A percentile compares a stretch with the other conserved stretches of the same genome.
phyloP scores from a whole-genome alignment of 2,888 invertebrate genomes.

The Corythucha ciliata region DNA sequence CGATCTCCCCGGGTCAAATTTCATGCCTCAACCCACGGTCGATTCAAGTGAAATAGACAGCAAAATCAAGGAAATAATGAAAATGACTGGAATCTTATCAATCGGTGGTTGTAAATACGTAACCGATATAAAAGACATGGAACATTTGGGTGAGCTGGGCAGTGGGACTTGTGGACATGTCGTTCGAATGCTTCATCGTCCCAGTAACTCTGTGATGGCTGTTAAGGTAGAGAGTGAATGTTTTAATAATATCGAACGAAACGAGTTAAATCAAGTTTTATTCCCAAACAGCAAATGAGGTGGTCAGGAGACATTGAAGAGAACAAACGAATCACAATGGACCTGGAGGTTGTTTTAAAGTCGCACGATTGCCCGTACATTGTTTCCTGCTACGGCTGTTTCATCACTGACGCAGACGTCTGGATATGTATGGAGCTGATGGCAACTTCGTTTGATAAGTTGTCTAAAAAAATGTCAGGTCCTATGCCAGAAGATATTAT shows the following conservation, averaged over 20 bases:
- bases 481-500: conserved; percentile 94
- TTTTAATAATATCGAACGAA: neutral
- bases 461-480: conserved; percentile 71
- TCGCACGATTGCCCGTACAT: conserved; percentile 96
- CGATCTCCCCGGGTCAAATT: conserved; percentile 48
- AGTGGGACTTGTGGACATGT: conserved; percentile 97
- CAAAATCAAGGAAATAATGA: conserved; percentile 84
- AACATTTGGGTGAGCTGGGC: conserved; percentile 78
- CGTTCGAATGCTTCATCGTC: conserved; percentile 87
- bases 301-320: conserved; percentile 94
- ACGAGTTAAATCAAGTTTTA: neutral
- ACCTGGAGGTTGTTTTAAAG: conserved; percentile 94
- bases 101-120: conserved; percentile 69
- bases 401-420: conserved; percentile 93
- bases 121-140: conserved; percentile 72
- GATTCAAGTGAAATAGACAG: conserved; percentile 53
- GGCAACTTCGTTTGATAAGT: conserved; percentile 97
- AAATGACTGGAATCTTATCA: conserved; percentile 80
- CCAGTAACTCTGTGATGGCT: conserved; percentile 77
- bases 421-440: conserved; percentile 99
- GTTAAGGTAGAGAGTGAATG: conserved; percentile 61
- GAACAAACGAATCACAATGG: conserved; percentile 97
- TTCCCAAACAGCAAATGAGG: conserved; percentile 72
- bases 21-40: conserved; percentile 29
- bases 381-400: conserved; percentile 93